Base-by-base conservation (phyloP, 2,113 vertebrate genomes). In the Ellobius talpinus region DNA sequence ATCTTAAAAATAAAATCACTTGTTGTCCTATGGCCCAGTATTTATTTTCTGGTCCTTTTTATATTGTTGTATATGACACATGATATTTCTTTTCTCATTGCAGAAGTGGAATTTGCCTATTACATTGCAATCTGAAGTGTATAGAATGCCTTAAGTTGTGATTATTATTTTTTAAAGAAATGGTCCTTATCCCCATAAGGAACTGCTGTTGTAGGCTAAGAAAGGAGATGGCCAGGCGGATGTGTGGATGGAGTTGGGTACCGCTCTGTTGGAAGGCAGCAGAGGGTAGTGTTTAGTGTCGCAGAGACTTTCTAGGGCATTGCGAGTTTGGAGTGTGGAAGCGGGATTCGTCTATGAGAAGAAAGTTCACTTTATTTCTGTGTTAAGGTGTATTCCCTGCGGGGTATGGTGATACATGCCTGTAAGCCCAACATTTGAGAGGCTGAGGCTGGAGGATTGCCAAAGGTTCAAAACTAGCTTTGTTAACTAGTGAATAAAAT, bases 21-120 rank as follows among this genome's bases (percentile, higher is more conserved):
- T 47, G 74, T 14, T 21, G 33, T 84, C 63, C 19, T 66, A 0
- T 76, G 36, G 84, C 33, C 55, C 12, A 61, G 45, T 61, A 31
- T 89, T 81, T 94, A 85, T 39, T 84, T 76, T 84, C 36, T 76
- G 58, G 50, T 89, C n/a, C 55, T 91, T 91, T 93, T 74, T 81
- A 65, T 65, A 26, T 52, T 52, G 52, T 78, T 92, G 9, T 13
- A 21, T 65, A n/a, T 26, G 17, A n/a, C 23, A 94, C 78, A 33
- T 50, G 10, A 24, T 79, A 45, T 78, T 74, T 81, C 47, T 66
- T 73, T 96, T 95, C 63, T 61, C 81, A 36, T 92, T 72, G 50
- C 31, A 76, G 39, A 90, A 95, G 58, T 84, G 45, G 29, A 29
- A 76, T 70, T 94, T 96, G n/a, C 42, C 66, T 89, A 33, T 94